Percentiles rank a stretch among this genome's conserved stretches.
These are phyloP conservation scores for Saguinus midas DNA, from an alignment of 2,113 vertebrate genomes.

Conservation along the genomic window DNA sequence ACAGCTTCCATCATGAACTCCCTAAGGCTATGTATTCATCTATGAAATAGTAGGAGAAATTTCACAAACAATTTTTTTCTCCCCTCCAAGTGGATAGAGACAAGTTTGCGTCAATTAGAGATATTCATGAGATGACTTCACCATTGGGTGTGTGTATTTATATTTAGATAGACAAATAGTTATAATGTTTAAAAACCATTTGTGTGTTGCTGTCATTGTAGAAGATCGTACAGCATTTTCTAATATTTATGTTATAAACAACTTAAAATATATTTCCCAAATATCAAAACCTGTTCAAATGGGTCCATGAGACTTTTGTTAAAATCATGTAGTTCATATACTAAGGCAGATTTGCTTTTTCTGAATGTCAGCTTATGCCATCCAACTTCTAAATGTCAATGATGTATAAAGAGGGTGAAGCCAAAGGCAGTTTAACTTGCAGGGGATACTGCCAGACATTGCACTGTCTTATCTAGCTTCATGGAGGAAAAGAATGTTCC, in stretches of 20 bases:
- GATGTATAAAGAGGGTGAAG: background rate
- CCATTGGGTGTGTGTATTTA: background rate
- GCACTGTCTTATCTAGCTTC: background rate
- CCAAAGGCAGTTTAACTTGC: background rate
- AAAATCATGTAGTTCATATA: background rate
- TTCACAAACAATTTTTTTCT: background rate
- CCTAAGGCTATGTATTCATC: background rate
- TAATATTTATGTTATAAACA: background rate
- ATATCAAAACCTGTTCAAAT: background rate
- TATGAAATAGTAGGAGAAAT: background rate
- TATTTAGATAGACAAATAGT: background rate
- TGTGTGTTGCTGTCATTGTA: background rate
- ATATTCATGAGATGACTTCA: background rate
- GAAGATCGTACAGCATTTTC: background rate
- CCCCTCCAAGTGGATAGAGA: background rate
- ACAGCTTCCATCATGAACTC: background rate
- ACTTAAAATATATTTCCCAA: background rate
- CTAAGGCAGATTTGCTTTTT: background rate
- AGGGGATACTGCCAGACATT: background rate
- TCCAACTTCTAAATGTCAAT: background rate
- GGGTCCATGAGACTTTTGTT: background rate
- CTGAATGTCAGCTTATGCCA: background rate
- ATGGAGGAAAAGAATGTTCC: background rate
- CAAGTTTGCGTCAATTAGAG: background rate
- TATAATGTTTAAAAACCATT: background rate